Base-by-base conservation (phyloP, 2,797 vertebrate species). In the Anas flavirostris region DNA sequence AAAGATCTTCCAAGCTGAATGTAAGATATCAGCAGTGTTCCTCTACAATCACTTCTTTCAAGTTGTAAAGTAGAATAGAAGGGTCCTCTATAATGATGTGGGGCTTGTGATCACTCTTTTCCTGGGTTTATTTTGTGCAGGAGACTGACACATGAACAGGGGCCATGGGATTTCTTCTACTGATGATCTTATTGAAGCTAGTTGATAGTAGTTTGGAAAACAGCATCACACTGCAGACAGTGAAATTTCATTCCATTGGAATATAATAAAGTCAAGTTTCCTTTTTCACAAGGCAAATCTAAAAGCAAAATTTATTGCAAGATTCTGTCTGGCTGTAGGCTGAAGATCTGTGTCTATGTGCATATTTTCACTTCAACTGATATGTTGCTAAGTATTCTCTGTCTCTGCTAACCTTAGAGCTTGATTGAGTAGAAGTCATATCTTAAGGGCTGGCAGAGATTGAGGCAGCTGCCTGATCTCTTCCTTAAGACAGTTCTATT, bases 401-500 rank as follows among this genome's bases (percentile, higher is more conserved):
- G 18, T 66, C 11, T 50, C 50, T 93, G 62, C 43, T 66, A 67
- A 46, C 35, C 82, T 10, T n/a, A 77, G 56, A 55, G n/a, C 12
- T 35, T 41, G 29, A 52, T 23, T 73, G 16, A 79, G 43, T 12
- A 86, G 37, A 87, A 93, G 37, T 82, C 55, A 2, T 72, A 73
- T 69, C 21, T 50, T 82, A 69, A 91, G 60, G 25, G 26, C 60
- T 93, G 83, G 50, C 80, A 88, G 74, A 43, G 44, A 25, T n/a
- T 10, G 23, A 95, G 70, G 44, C 75, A 91, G 81, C 78, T 94
- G 86, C 63, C 55, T 63, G 41, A 82, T 58, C 5, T 63, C 60
- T 72, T 86, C 83, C 62, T 91, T 64, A 82, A 86, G 94, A 62
- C 22, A 25, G 8, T 74, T 93, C 78, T 96, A 95, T 96, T 96